These are phyloP conservation scores for Coenonympha arcania DNA, from an alignment of 2,888 invertebrate genomes.

Conservation along the genomic window DNA sequence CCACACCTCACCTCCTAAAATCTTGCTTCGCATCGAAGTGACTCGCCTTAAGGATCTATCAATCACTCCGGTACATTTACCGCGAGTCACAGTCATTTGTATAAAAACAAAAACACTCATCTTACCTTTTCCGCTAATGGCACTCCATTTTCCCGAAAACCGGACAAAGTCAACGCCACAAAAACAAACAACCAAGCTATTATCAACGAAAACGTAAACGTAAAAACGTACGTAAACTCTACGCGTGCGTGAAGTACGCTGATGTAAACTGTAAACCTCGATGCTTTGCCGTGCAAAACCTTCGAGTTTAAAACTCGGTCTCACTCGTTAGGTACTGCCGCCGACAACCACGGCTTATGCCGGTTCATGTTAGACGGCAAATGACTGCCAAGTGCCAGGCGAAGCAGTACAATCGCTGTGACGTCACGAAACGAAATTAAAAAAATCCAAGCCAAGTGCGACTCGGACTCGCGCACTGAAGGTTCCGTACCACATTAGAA, in stretches of 20 bases:
- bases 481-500: no score
- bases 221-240: constrained; percentile 25
- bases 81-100: constrained; percentile 11
- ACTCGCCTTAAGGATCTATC: no score
- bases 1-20: no score
- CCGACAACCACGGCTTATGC: constrained; percentile 46
- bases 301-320: constrained; percentile 37
- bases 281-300: constrained; percentile 34
- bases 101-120: constrained; percentile 16
- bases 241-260: constrained; percentile 35
- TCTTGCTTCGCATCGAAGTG: no score
- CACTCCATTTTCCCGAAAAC: constrained; percentile 53
- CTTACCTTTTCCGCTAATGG: constrained; percentile 58
- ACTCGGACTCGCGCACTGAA: no score
- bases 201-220: constrained; percentile 35
- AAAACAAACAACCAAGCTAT: constrained; percentile 27
- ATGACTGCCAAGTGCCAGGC: constrained; percentile 46
- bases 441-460: no score
- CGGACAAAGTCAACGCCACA: constrained; percentile 34
- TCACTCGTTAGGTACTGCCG: constrained; percentile 30
- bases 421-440: constrained; percentile 65
- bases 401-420: constrained; percentile 54
- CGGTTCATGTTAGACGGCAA: constrained; percentile 58
- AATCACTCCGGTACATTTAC: constrained; percentile 15
- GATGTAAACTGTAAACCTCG: constrained; percentile 20